These are phyloP conservation scores for Chorisops tibialis DNA, from an alignment of 2,888 invertebrate genomes.

Conservation along the genomic window DNA sequence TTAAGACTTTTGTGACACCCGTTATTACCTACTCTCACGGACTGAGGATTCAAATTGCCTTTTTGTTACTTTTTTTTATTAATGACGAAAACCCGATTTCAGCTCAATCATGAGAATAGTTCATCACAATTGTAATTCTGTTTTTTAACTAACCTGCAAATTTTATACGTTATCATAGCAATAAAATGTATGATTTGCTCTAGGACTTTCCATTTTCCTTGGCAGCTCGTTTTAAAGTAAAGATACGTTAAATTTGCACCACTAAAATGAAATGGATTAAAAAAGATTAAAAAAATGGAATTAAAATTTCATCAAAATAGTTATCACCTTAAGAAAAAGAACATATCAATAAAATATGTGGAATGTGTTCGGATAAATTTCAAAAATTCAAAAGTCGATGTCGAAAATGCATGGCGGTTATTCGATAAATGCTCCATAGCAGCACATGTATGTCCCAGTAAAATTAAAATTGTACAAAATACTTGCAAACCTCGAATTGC, in stretches of 20 bases:
- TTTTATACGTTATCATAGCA: slow-evolving; percentile 56
- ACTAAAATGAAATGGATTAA: slow-evolving; percentile 48
- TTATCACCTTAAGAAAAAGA: slow-evolving; percentile 61
- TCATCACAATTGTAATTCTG: slow-evolving; percentile 14
- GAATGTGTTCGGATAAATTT: slow-evolving; percentile 38
- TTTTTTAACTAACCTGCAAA: slow-evolving; percentile 54
- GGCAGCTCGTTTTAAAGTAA: slow-evolving; percentile 56
- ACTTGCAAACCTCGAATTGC: slow-evolving; percentile 62
- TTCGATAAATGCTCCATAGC: slow-evolving; percentile 61
- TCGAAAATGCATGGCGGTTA: slow-evolving; percentile 50
- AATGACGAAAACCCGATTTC: too few relatives aligned
- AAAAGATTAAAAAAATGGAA: slow-evolving; percentile 1
- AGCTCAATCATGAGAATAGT: too few relatives aligned
- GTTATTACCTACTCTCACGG: too few relatives aligned
- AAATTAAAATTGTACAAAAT: slow-evolving; percentile 64
- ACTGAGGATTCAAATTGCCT: too few relatives aligned
- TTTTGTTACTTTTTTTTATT: too few relatives aligned
- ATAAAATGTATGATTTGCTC: slow-evolving; percentile 56
- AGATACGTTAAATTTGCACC: slow-evolving; percentile 61
- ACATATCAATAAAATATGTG: slow-evolving; percentile 41
- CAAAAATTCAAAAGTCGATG: slow-evolving; percentile 36
- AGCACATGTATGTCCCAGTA: slow-evolving; percentile 61
- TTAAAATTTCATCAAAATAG: not conserved
- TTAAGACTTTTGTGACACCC: too few relatives aligned
- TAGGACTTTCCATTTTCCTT: slow-evolving; percentile 49